Conservation (phyloP, 2,888 invertebrate species). For the Rotaria magnacalcarata region DNA sequence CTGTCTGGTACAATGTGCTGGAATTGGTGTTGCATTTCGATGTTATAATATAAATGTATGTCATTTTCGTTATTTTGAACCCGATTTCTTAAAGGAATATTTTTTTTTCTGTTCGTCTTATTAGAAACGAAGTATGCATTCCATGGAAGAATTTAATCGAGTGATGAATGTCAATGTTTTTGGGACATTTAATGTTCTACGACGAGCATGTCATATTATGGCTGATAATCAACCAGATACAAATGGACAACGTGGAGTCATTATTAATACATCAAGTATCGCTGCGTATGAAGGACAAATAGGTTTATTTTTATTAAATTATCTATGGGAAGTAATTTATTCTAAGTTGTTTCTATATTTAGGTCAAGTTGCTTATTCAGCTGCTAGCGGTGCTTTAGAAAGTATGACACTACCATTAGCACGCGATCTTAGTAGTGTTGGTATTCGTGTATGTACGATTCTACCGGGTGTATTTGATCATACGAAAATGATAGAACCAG, state of each 20-base stretch:
- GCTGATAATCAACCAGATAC: slow-evolving; percentile 72
- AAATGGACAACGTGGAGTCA: slow-evolving; percentile 70
- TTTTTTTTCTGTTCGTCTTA: not conserved
- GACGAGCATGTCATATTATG: slow-evolving; percentile 76
- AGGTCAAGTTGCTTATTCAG: slow-evolving; percentile 83
- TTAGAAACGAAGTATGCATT: slow-evolving; percentile 66
- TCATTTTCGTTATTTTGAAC: not conserved
- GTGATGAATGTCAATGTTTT: slow-evolving; percentile 76
- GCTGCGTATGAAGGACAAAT: slow-evolving; percentile 93
- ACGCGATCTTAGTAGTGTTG: slow-evolving; percentile 69
- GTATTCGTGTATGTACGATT: slow-evolving; percentile 61
- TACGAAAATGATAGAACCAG: slow-evolving; percentile 72
- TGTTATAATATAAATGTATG: slow-evolving; percentile 74
- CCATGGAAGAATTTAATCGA: slow-evolving; percentile 70
- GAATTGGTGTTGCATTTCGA: slow-evolving; percentile 77
- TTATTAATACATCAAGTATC: slow-evolving; percentile 88
- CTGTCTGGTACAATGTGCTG: slow-evolving; percentile 87
- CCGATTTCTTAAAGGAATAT: not conserved
- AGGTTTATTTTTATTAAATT: slow-evolving; percentile 55
- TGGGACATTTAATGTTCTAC: slow-evolving; percentile 87
- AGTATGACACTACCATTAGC: slow-evolving; percentile 93
- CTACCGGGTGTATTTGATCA: slow-evolving; percentile 70
- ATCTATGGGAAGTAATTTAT: not conserved
- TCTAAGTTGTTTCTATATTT: not conserved
- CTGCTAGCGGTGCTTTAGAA: slow-evolving; percentile 84